Evolutionary conservation across 2,888 invertebrate species (phyloP).

Genomic region (Pristionchus arcanus): DNA sequence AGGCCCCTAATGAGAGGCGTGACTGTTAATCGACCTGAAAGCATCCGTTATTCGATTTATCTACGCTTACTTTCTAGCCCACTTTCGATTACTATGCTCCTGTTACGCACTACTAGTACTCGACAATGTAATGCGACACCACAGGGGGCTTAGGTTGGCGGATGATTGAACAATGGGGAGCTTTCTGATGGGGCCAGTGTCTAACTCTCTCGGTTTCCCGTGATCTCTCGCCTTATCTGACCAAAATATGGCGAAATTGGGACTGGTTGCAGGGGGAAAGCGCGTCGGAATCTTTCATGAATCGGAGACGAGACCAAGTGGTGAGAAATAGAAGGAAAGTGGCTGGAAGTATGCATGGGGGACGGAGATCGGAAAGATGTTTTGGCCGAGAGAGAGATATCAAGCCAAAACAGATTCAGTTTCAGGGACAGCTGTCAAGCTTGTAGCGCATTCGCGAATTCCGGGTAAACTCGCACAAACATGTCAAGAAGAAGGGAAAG

Average conservation of each 20-base stretch:
- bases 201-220: background rate
- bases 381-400: background rate
- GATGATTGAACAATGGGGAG: conserved; percentile 39
- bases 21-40: conserved; percentile 26
- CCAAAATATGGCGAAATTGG: background rate
- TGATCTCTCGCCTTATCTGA: background rate
- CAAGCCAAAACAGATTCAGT: background rate
- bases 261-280: background rate
- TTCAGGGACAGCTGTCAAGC: background rate
- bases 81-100: background rate
- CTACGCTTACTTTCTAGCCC: no score
- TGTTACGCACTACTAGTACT: conserved; percentile 12
- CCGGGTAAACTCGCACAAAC: no score
- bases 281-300: conserved; percentile 32
- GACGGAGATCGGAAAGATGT: background rate
- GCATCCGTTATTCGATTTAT: background rate
- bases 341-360: background rate
- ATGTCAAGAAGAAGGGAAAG: no score
- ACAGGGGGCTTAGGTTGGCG: conserved; percentile 22
- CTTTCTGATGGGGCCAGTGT: background rate
- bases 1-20: background rate
- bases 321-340: background rate
- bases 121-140: background rate
- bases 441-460: no score
- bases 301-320: conserved; percentile 35